These are phyloP conservation scores for Montipora efflorescens DNA, from an alignment of 64 coral and sea anemone species.

Conservation along the genomic window DNA sequence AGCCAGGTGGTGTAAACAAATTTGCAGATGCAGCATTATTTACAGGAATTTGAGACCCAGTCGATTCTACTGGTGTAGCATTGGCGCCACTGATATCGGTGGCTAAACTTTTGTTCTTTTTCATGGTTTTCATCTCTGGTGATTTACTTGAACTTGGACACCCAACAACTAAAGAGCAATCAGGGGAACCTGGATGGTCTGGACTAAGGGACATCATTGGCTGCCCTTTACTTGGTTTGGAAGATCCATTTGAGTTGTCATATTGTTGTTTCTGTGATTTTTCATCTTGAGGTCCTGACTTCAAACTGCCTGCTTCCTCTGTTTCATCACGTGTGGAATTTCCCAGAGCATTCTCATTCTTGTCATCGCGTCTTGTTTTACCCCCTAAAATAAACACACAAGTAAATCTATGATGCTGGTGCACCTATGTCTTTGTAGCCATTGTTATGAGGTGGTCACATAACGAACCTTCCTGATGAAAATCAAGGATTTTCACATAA, in stretches of 20 bases:
- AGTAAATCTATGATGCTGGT: background rate
- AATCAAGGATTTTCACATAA: too few species aligned
- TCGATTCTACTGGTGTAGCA: too few species aligned
- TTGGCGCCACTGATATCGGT: too few species aligned
- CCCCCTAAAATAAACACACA: background rate
- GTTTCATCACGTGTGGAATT: background rate
- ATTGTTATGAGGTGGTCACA: too few species aligned
- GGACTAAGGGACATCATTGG: background rate
- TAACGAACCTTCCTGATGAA: too few species aligned
- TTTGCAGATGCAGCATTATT: too few species aligned
- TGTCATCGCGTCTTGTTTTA: background rate
- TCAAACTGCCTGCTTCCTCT: background rate
- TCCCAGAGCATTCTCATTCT: background rate
- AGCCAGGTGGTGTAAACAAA: too few species aligned
- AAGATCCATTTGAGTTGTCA: background rate
- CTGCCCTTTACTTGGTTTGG: background rate
- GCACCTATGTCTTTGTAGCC: too few species aligned
- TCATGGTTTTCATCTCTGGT: too few species aligned
- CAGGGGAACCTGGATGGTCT: slow-evolving; percentile 12
- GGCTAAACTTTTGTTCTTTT: too few species aligned
- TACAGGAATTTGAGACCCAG: too few species aligned
- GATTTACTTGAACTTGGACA: too few species aligned
- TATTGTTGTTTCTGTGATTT: background rate
- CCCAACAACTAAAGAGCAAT: background rate
- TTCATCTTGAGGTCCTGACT: background rate